Evolutionary conservation across 92 coral and sea anemone species (phyloP).

Genomic region (Paragorgia papillata): DNA sequence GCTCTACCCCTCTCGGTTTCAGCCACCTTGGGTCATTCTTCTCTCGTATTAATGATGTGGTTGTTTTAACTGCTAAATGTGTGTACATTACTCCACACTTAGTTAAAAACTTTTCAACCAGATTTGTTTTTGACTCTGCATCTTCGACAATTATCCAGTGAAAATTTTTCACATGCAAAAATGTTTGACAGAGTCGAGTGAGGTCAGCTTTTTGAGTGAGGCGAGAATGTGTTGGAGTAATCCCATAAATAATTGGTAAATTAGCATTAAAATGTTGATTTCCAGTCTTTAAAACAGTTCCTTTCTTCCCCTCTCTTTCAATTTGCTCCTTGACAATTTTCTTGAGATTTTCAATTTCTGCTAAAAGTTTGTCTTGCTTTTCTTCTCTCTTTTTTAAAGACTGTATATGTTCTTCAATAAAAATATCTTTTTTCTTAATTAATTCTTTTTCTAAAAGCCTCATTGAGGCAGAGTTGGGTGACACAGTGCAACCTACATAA

Average conservation of each 20-base stretch:
- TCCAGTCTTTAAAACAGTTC: too few relatives aligned
- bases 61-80: slow-evolving; percentile 79
- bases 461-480: neutral
- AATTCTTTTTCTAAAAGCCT: neutral
- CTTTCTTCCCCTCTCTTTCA: neutral
- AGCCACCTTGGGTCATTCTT: slow-evolving; percentile 88
- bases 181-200: slow-evolving; percentile 87
- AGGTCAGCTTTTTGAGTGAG: slow-evolving; percentile 94
- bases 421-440: neutral
- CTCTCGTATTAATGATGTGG: slow-evolving; percentile 58
- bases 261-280: slow-evolving; percentile 5
- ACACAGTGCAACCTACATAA: slow-evolving; percentile 16
- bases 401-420: slow-evolving; percentile 2
- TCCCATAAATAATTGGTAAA: slow-evolving; percentile 70
- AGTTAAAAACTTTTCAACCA: slow-evolving; percentile 66
- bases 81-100: slow-evolving; percentile 67
- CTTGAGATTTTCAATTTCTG: slow-evolving; percentile 34
- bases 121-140: slow-evolving; percentile 60
- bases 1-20: slow-evolving; percentile 95
- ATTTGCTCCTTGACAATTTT: neutral
- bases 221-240: slow-evolving; percentile 85
- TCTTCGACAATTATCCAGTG: slow-evolving; percentile 97
- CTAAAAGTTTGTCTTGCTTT: slow-evolving; percentile 20
- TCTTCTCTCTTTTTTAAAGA: slow-evolving; percentile 14
- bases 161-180: slow-evolving; percentile 77